Base-by-base conservation (phyloP, 1,140 invertebrate genomes). In the Bombus superbus region DNA sequence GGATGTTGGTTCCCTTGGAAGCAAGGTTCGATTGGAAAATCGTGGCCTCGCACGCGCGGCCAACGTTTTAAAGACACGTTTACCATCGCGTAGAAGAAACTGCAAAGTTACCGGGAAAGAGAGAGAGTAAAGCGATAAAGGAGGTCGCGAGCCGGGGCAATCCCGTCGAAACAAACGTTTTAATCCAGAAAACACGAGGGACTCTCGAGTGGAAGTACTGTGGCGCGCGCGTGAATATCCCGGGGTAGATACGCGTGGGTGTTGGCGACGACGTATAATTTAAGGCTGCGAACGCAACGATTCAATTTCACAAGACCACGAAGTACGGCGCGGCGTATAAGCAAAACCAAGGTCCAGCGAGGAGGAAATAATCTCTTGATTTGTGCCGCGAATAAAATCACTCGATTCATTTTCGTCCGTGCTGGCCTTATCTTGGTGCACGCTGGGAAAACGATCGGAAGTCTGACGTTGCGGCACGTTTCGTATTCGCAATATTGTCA, bases 231-330 rank as follows among this genome's bases (percentile, higher is more conserved):
- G 89, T 81, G 86, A 88, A 86, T 88, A 88, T 82, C 66, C 79
- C 15, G 66, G 74, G 69, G 88, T 88, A 86, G 80, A 81, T 85
- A 71, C 74, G 84, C 89, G 91, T 92, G 91, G 91, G 90, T 90
- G 92, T 89, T 72, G 81, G 83, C 88, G 92, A 91, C 89, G 91
- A 91, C 91, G 91, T 88, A 89, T 92, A 92, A 92, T 92, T 92
- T 91, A 92, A 92, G 90, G 81, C 87, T 87, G 84, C 81, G 87
- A 81, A 85, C 62, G 86, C 86, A 89, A 92, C 91, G 92, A 91
- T 92, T 92, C 91, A 92, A 92, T 92, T 92, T 91, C 89, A 86
- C 90, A 76, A 89, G 90, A 89, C 68, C 88, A 77, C 77, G 88
- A 75, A 84, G 88, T 86, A 85, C 75, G 71, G 89, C 57, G 64